Percentiles rank a stretch among this genome's conserved stretches.
phyloP scores from a whole-genome alignment of 2,113 vertebrate genomes.

The Spermophilus dauricus region DNA sequence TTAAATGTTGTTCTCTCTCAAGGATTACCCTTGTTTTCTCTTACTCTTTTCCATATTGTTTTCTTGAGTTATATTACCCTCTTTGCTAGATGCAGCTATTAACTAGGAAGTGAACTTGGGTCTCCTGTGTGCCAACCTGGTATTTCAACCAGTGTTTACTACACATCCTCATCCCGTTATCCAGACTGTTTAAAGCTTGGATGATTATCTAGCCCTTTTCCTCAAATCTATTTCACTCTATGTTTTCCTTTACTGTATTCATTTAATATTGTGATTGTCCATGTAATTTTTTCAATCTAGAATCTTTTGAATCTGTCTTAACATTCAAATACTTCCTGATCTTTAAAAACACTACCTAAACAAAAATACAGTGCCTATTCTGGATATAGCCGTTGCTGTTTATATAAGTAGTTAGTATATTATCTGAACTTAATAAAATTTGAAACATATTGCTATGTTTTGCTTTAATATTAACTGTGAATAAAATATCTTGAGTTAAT shows the following conservation, averaged over 20 bases:
- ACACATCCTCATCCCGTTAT: background rate
- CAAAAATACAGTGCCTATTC: background rate
- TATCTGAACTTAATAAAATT: constrained; percentile 43
- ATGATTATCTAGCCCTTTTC: background rate
- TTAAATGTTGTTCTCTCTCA: background rate
- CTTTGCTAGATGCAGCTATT: background rate
- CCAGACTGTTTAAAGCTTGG: background rate
- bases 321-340: background rate
- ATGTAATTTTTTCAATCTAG: background rate
- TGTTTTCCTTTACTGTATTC: background rate
- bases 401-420: constrained; percentile 17
- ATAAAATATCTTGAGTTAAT: background rate
- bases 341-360: background rate
- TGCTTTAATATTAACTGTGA: constrained; percentile 1
- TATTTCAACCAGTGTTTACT: background rate
- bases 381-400: background rate
- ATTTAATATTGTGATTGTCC: background rate
- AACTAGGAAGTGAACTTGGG: background rate
- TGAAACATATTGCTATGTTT: background rate
- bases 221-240: background rate
- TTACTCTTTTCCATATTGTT: background rate
- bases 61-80: background rate
- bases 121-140: background rate
- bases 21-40: background rate
- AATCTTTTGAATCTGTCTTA: background rate